Conservation (phyloP, 2,888 invertebrate species). For the Carterocephalus palaemon region DNA sequence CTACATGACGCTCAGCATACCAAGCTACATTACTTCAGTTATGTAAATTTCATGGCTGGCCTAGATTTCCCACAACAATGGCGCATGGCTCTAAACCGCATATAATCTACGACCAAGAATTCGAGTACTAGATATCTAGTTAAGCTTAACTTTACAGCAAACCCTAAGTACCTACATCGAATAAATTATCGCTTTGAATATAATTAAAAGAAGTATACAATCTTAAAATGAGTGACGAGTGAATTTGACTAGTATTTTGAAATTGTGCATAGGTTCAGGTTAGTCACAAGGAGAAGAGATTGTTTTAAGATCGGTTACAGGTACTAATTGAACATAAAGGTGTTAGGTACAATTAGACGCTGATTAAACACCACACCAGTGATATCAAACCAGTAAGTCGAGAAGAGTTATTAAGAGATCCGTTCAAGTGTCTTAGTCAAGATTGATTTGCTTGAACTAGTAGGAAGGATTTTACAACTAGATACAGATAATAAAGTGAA, state of each 20-base stretch:
- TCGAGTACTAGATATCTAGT: constrained; percentile 28
- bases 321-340: constrained; percentile 40
- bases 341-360: constrained; percentile 50
- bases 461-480: constrained; percentile 35
- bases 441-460: constrained; percentile 55
- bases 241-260: constrained; percentile 16
- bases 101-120: neutral
- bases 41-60: constrained; percentile 54
- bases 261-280: constrained; percentile 66
- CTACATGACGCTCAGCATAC: constrained; percentile 26
- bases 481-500: constrained; percentile 10
- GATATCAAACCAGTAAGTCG: constrained; percentile 54
- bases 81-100: constrained; percentile 1
- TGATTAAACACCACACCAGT: constrained; percentile 57
- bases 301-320: constrained; percentile 42
- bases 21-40: constrained; percentile 47
- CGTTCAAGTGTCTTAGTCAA: constrained; percentile 56
- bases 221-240: constrained; percentile 8
- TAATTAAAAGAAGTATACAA: constrained; percentile 11
- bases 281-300: constrained; percentile 73
- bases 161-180: constrained; percentile 6
- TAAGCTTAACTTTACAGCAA: constrained; percentile 33
- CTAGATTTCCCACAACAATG: constrained; percentile 46
- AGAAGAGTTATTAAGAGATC: constrained; percentile 41
- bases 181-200: no score